Evolutionary conservation across 2,797 vertebrate species (phyloP).

Genomic region (Thunnus albacares): DNA sequence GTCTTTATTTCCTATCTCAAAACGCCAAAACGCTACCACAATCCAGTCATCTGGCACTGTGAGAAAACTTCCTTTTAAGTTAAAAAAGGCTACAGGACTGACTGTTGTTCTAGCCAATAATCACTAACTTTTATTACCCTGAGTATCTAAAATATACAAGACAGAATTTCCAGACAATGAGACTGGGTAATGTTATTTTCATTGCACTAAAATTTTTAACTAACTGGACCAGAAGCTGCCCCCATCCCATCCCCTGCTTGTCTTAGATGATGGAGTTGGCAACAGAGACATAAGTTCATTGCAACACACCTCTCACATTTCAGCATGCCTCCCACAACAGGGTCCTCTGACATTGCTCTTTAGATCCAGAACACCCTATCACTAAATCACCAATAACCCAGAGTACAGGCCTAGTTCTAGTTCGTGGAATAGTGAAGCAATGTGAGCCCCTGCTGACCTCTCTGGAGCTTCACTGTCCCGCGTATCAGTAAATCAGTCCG

Average conservation of each 20-base stretch:
- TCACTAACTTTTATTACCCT: neutral
- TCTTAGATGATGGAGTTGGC: conserved; percentile 67
- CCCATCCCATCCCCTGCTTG: conserved; percentile 37
- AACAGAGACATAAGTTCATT: conserved; percentile 71
- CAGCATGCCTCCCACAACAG: conserved; percentile 75
- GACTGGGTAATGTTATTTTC: neutral
- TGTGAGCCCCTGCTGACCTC: conserved; percentile 73
- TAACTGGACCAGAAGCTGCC: conserved; percentile 11
- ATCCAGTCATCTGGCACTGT: neutral
- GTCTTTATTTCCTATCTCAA: neutral
- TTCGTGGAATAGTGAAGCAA: conserved; percentile 77
- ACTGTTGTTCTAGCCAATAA: neutral
- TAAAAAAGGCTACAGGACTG: neutral
- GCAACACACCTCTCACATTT: conserved; percentile 78
- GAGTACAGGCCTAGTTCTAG: conserved; percentile 59
- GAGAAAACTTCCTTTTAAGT: neutral
- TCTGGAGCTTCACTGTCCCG: conserved; percentile 66
- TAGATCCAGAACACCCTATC: conserved; percentile 69
- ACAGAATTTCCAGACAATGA: neutral
- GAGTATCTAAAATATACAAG: neutral
- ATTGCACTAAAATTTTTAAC: neutral
- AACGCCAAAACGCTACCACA: neutral
- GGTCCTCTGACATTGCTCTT: conserved; percentile 64
- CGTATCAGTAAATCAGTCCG: conserved; percentile 85
- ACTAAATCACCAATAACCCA: conserved; percentile 80